These are phyloP conservation scores for Prionailurus viverrinus DNA, from an alignment of 2,113 vertebrate genomes.

Conservation along the genomic window DNA sequence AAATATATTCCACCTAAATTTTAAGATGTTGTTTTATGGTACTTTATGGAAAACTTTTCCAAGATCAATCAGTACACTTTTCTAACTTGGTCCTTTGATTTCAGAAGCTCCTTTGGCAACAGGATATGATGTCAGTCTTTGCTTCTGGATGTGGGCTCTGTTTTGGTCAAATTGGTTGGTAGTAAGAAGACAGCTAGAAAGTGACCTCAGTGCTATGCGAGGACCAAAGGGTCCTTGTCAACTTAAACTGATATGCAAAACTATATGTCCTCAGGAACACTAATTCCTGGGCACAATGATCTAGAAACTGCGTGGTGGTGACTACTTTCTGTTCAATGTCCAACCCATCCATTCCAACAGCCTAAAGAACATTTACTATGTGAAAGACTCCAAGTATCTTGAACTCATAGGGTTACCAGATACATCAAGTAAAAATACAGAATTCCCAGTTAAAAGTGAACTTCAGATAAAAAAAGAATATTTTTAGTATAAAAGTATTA, in stretches of 20 bases:
- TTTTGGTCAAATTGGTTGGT: neutral
- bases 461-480: neutral
- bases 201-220: neutral
- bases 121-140: neutral
- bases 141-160: neutral
- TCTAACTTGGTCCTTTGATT: neutral
- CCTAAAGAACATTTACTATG: neutral
- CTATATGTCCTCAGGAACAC: neutral
- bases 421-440: neutral
- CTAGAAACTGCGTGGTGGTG: neutral
- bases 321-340: neutral
- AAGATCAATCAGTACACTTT: neutral
- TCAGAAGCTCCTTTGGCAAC: neutral
- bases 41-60: neutral
- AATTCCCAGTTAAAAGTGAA: neutral
- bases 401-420: neutral
- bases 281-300: neutral
- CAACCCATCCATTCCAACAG: neutral
- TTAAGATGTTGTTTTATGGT: neutral
- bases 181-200: neutral
- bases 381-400: neutral
- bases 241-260: neutral
- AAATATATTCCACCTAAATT: neutral
- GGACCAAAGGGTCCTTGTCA: neutral
- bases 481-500: neutral